phyloP scores from a whole-genome alignment of 2,797 vertebrate genomes.

The Thalassophryne amazonica region DNA sequence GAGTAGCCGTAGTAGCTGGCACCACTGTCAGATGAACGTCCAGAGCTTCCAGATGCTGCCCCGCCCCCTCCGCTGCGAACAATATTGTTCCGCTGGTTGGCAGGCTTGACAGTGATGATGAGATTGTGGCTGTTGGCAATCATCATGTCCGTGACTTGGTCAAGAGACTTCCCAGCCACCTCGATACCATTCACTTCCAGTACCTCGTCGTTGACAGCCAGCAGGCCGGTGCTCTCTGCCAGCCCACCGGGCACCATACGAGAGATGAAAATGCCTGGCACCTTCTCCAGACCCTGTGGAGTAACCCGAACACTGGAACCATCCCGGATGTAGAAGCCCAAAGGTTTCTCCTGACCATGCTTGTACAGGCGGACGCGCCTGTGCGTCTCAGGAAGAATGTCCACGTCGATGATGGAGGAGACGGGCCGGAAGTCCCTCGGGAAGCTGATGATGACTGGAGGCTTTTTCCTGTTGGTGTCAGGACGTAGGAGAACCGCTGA shows the following conservation, averaged over 20 bases:
- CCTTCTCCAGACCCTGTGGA: slow-evolving; percentile 91
- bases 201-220: slow-evolving; percentile 96
- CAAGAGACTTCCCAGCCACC: slow-evolving; percentile 92
- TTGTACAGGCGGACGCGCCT: slow-evolving; percentile 94
- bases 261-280: slow-evolving; percentile 95
- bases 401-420: slow-evolving; percentile 97
- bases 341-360: slow-evolving; percentile 92
- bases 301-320: slow-evolving; percentile 95
- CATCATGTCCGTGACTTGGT: slow-evolving; percentile 99
- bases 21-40: slow-evolving; percentile 91
- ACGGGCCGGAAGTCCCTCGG: slow-evolving; percentile 95
- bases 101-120: slow-evolving; percentile 94
- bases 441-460: slow-evolving; percentile 91
- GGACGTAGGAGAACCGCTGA: slow-evolving; percentile 88
- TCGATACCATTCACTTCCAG: slow-evolving; percentile 97
- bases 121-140: slow-evolving; percentile 98
- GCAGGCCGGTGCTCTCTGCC: slow-evolving; percentile 92
- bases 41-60: slow-evolving; percentile 89
- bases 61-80: slow-evolving; percentile 84
- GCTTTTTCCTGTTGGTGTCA: slow-evolving; percentile 88
- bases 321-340: slow-evolving; percentile 96
- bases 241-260: slow-evolving; percentile 93
- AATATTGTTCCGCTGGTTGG: slow-evolving; percentile 95
- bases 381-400: slow-evolving; percentile 95
- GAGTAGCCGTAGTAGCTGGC: slow-evolving; percentile 80